These are phyloP conservation scores for Polyodon spathula DNA, from an alignment of 2,113 vertebrate species.

Conservation along the genomic window DNA sequence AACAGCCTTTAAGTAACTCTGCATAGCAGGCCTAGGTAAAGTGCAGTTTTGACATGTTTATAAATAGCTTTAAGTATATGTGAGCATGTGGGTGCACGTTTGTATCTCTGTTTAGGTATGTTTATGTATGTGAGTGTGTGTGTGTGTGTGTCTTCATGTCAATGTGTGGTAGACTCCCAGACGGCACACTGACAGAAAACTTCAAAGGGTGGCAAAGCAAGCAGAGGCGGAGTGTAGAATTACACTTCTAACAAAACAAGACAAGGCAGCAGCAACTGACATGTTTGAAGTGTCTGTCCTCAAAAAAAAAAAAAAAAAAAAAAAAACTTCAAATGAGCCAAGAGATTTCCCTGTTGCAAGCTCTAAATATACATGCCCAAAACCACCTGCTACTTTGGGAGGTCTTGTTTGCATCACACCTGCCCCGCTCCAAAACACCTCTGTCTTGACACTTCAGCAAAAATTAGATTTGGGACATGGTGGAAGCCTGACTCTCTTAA, in stretches of 20 bases:
- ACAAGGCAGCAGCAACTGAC: slow-evolving; percentile 1
- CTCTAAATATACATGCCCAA: not conserved
- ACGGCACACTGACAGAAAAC: not conserved
- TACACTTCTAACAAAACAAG: slow-evolving; percentile 15
- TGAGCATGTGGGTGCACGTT: too few species aligned
- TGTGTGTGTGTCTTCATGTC: not conserved
- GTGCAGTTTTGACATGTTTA: too few species aligned
- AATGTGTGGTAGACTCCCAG: not conserved
- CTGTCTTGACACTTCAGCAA: not conserved
- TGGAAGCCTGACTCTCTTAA: slow-evolving; percentile 3
- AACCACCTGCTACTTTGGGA: slow-evolving; percentile 10
- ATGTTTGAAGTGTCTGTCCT: slow-evolving; percentile 6
- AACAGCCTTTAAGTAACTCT: too few species aligned
- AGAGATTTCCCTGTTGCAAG: slow-evolving; percentile 7
- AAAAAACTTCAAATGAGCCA: slow-evolving; percentile 8
- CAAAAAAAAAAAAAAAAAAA: not conserved
- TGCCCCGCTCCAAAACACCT: not conserved
- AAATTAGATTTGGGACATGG: slow-evolving; percentile 5
- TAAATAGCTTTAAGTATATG: too few species aligned
- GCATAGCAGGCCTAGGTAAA: too few species aligned
- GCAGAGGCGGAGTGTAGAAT: slow-evolving; percentile 17
- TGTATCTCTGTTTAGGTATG: too few species aligned
- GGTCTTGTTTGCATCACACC: slow-evolving; percentile 1
- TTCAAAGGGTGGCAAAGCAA: slow-evolving; percentile 10
- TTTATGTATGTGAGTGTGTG: not conserved